phyloP scores from a whole-genome alignment of 2,113 vertebrate species.

The Centropus bengalensis region DNA sequence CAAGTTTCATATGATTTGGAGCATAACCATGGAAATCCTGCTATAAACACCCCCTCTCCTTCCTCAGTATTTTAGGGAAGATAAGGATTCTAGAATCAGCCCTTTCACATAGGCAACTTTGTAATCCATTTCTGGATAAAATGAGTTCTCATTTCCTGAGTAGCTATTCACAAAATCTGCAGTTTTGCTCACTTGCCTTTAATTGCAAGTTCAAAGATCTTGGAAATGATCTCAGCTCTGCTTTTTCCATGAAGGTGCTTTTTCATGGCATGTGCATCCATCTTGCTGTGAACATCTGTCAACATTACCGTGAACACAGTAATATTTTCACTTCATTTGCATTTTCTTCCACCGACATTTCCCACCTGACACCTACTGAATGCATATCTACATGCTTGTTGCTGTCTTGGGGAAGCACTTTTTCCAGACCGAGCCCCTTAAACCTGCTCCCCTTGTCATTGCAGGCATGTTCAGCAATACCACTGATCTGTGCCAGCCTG shows the following conservation, averaged over 20 bases:
- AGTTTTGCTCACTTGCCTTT: not conserved
- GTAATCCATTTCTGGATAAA: not conserved
- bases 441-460: not conserved
- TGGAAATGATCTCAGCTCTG: not conserved
- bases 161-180: not conserved
- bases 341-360: fast-evolving
- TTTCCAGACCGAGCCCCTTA: not conserved
- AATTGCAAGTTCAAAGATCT: too few relatives aligned
- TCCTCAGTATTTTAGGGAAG: not conserved
- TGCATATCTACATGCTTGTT: not conserved
- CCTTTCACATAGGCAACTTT: not conserved
- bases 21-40: not conserved
- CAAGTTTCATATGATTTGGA: not conserved
- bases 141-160: not conserved
- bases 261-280: fast-evolving
- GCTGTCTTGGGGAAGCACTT: too few relatives aligned
- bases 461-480: constrained; percentile 64
- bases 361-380: too few relatives aligned
- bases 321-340: not conserved
- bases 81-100: not conserved
- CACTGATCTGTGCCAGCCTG: constrained; percentile 73
- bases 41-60: not conserved
- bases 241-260: not conserved
- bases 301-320: too few relatives aligned
- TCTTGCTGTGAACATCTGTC: not conserved